Evolutionary conservation across 2,888 invertebrate genomes (phyloP), one percentile per base, ranked within the genome.

Genomic region (Agapetus fuscipes): DNA sequence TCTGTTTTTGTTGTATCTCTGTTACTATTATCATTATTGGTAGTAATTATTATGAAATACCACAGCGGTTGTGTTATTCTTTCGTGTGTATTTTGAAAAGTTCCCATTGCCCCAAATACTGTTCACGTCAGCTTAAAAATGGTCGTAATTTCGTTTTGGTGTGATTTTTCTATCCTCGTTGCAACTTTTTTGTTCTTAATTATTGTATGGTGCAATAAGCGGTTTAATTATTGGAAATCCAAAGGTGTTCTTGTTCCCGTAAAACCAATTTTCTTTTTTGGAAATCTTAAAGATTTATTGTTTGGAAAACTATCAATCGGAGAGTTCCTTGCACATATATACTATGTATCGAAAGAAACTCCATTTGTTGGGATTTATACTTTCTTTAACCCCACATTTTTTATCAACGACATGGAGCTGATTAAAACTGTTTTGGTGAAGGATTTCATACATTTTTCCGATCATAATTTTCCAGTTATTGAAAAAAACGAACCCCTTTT

Each of bases 331-430:
- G 13, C 31, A 2, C 15, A 31, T 12, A 7, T 38, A 10, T 38
- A 38, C 17, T 3, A 25, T n/a, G 12, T 32, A 16, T n/a, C n/a
- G 7, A 38, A 32, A 12, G 56, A 63, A 51, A 54, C 64, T 41
- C 66, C 66, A 4, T 67, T 60, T 29, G 56, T 76, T 6, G 81
- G 80, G 1, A 60, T 80, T 53, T 81, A 79, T 53, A 67, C 76
- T 41, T 71, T 79, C 45, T 66, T 72, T 42, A 62, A 71, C 27
- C 79, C 78, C 2, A 71, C 72, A 11, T 54, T 82, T 20, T 54
- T 79, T 17, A 60, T 80, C 3, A 61, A 79, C 39, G 78, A 81
- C 56, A 70, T 76, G 9, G 70, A 74, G 10, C 53, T 80, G 43
- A 72, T 74, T 2, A 76, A 75, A 48, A 62, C 69, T 38, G 64